Conservation (phyloP, 2,888 invertebrate genomes). For the Melieria crassipennis region DNA sequence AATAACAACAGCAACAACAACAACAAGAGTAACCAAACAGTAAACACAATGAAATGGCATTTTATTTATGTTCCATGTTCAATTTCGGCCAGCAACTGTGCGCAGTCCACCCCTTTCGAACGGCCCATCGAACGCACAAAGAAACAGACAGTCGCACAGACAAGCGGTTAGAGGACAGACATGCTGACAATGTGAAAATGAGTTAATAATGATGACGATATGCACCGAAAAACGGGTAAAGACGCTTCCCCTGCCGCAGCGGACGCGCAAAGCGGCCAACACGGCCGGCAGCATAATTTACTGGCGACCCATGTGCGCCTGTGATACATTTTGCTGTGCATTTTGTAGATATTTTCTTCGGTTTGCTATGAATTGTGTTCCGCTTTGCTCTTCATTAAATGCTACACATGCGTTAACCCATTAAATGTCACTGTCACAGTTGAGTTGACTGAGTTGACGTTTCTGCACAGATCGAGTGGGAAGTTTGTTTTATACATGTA, state of each 20-base stretch:
- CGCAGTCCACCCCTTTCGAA: constrained; percentile 24
- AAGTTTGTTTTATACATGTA: too few relatives aligned
- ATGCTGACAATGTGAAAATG: constrained; percentile 38
- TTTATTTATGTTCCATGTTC: constrained; percentile 31
- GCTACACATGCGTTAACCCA: background rate
- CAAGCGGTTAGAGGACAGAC: constrained; percentile 24
- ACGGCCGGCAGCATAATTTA: too few relatives aligned
- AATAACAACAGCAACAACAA: constrained; percentile 6
- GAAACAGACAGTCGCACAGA: constrained; percentile 23
- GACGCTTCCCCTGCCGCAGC: too few relatives aligned
- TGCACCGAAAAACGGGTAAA: too few relatives aligned
- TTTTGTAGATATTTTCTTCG: background rate
- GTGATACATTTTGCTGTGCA: constrained; percentile 10
- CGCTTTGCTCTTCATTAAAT: too few relatives aligned
- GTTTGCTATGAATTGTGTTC: background rate
- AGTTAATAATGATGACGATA: constrained; percentile 29
- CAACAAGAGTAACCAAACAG: background rate
- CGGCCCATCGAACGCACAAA: background rate
- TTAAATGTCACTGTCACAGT: too few relatives aligned
- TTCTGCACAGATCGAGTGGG: too few relatives aligned
- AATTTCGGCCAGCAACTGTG: constrained; percentile 1
- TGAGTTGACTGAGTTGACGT: too few relatives aligned
- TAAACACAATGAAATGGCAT: constrained; percentile 26
- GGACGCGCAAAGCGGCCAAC: too few relatives aligned
- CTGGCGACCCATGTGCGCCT: background rate